A percentile compares a stretch with the other conserved stretches of the same genome.
Conservation (phyloP, 2,113 vertebrate species). For the Pica pica region DNA sequence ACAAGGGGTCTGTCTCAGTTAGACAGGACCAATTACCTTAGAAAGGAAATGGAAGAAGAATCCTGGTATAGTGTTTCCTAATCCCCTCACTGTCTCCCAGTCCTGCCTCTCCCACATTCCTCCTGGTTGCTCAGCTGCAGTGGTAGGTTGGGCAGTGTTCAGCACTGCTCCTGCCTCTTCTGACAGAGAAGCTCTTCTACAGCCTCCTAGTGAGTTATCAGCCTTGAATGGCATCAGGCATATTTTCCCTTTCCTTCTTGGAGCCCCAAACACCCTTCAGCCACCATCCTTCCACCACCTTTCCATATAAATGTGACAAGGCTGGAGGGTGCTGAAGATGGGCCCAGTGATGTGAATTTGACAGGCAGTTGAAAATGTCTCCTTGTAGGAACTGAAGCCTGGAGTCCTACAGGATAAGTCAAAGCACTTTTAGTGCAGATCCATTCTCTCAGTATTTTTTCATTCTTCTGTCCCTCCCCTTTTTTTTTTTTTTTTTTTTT, state of each 20-base stretch:
- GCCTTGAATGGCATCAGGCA: neutral
- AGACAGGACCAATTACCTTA: conserved; percentile 20
- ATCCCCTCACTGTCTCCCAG: neutral
- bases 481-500: too few species aligned
- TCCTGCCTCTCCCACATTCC: conserved; percentile 2
- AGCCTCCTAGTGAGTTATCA: neutral
- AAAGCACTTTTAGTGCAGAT: neutral
- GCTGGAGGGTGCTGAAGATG: neutral
- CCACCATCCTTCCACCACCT: neutral
- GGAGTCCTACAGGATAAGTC: neutral
- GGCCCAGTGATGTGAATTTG: neutral
- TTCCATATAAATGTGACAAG: neutral
- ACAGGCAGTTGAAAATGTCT: neutral
- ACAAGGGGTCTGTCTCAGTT: conserved; percentile 9
- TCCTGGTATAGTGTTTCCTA: conserved; percentile 20
- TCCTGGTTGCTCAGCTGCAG: neutral
- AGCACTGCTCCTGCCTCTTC: neutral
- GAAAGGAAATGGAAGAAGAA: conserved; percentile 41
- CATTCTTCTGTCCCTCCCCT: accelerated
- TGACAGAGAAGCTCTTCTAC: neutral
- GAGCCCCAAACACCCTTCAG: neutral
- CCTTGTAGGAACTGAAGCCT: neutral
- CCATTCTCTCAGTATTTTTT: neutral
- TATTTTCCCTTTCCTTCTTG: neutral
- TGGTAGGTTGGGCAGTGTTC: neutral